A percentile compares a stretch with the other conserved stretches of the same genome.
These are phyloP conservation scores for Sturnira hondurensis DNA, from an alignment of 2,113 vertebrate genomes.

Conservation along the genomic window DNA sequence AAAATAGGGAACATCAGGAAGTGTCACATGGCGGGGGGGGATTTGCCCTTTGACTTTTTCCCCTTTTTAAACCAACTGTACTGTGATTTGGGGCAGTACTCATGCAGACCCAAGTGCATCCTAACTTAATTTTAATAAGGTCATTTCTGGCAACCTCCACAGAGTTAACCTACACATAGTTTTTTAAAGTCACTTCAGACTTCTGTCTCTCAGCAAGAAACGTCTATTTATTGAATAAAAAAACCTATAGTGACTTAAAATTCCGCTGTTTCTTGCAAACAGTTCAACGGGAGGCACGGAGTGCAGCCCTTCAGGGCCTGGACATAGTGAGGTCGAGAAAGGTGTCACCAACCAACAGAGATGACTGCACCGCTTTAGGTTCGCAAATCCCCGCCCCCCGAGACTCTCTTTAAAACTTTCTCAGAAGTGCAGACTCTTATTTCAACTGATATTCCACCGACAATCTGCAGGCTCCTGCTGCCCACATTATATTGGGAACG, in stretches of 20 bases:
- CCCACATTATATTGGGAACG: background rate
- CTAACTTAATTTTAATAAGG: conserved; percentile 28
- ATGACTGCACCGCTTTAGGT: background rate
- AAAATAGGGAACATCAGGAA: conserved; percentile 15
- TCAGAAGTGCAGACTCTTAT: background rate
- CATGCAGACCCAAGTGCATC: background rate
- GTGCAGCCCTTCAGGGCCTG: background rate
- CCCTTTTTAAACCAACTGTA: background rate
- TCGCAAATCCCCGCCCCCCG: background rate
- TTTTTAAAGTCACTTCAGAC: conserved; percentile 10
- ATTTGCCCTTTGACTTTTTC: background rate
- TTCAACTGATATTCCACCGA: background rate
- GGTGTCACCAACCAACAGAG: background rate
- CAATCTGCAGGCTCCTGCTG: background rate
- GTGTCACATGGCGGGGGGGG: background rate
- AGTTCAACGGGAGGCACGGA: background rate
- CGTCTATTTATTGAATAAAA: background rate
- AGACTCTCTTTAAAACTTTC: background rate
- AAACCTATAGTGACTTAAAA: background rate
- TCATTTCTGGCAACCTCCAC: background rate
- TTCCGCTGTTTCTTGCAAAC: background rate
- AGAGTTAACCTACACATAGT: conserved; percentile 27
- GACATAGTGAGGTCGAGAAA: background rate
- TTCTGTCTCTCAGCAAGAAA: conserved; percentile 42
- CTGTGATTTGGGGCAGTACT: background rate